Evolutionary conservation across 1,140 invertebrate genomes (phyloP).

Genomic region (Pogonomyrmex barbatus): DNA sequence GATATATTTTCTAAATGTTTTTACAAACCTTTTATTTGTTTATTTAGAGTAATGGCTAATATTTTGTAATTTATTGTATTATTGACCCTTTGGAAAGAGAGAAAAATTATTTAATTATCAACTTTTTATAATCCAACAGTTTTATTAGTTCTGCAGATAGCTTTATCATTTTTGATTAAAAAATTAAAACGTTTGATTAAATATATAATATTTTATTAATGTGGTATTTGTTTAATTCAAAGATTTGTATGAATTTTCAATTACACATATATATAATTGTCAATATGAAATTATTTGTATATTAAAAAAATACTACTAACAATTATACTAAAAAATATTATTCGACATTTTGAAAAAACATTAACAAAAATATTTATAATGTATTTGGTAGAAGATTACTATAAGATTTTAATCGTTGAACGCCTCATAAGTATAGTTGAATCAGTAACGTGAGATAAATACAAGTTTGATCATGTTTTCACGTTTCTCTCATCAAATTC

Average conservation of each 20-base stretch:
- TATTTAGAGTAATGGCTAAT: neutral
- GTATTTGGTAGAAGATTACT: neutral
- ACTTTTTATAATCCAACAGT: neutral
- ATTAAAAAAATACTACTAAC: too few relatives aligned
- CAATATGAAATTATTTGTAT: too few relatives aligned
- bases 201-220: too few relatives aligned
- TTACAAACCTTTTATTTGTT: neutral
- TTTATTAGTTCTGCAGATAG: neutral
- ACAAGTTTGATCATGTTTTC: neutral
- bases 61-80: neutral
- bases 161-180: neutral
- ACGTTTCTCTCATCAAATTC: constrained; percentile 64
- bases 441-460: constrained; percentile 27
- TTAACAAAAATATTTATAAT: neutral
- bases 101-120: neutral
- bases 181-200: neutral
- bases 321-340: neutral
- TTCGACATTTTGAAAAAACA: neutral
- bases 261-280: too few relatives aligned
- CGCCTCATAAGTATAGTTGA: neutral
- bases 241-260: too few relatives aligned
- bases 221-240: neutral
- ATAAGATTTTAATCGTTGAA: neutral
- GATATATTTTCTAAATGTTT: neutral
- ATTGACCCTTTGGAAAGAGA: too few relatives aligned